Evolutionary conservation across 1,140 invertebrate genomes (phyloP), one percentile per base, ranked within the genome.

Genomic region (Psix sp.): DNA sequence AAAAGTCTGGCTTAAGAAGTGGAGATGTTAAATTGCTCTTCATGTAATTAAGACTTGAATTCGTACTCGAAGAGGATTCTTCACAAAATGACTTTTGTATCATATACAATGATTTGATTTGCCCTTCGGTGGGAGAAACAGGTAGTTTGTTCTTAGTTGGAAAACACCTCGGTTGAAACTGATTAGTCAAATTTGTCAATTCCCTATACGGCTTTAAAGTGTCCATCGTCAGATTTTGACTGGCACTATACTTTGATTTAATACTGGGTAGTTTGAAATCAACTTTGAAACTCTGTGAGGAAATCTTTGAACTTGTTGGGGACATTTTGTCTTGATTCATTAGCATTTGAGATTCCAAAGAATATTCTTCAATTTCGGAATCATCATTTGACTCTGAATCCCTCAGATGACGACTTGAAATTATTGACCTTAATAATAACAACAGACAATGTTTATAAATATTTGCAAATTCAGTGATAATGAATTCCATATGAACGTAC

Each of bases 271-370:
- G 51, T 11, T 40, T 24, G 6, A 48, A 6, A 31, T 7, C 43
- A 24, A 35, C 16, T 51, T 43, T 46, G 36, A 5, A 67, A 52
- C 26, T 62, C 17, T 49, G 62, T 35, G 62, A 40, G 14, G 60
- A 54, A 52, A 65, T 52, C 52, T 65, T 72, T 59, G 68, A 72
- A 59, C 35, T 65, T 5, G 40, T 3, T 6, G 18, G 29, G 36
- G 49, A 20, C 49, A 35, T 39, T 10, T 40, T 33, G 1, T 31
- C 21, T 16, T 49, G 33, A 7, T 42, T 43, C 16, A 56, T 66
- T 57, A 56, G 33, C 45, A 66, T 57, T 36, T 42, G 17, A n/a
- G 7, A 29, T 42, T 43, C 14, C 18, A 57, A 6, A 33, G 36
- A 43, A n/a, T 73, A 71, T 5, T 57, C 48, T 3, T 14, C 18